Evolutionary conservation across 2,113 vertebrate genomes (phyloP).

Genomic region (Eira barbara): DNA sequence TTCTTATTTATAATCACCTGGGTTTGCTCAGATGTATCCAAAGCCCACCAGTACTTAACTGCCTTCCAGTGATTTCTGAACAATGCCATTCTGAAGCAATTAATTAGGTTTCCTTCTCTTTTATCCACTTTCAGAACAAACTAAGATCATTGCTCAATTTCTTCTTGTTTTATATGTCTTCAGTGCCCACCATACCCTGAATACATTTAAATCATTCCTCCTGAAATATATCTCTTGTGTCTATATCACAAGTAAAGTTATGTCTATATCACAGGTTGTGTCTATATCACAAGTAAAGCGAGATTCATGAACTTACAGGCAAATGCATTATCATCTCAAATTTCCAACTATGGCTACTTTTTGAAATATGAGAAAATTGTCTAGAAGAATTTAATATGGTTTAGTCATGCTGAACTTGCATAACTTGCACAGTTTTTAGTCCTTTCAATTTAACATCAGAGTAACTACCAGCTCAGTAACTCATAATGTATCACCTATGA

Average conservation of each 20-base stretch:
- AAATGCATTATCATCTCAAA: constrained; percentile 34
- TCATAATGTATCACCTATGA: neutral
- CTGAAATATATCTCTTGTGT: neutral
- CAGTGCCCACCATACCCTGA: neutral
- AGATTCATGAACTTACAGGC: constrained; percentile 39
- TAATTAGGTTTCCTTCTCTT: neutral
- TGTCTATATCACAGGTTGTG: too few relatives aligned
- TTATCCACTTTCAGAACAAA: constrained; percentile 8
- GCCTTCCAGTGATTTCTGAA: neutral
- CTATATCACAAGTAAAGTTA: neutral
- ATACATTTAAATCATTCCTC: constrained; percentile 34
- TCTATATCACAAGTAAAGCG: constrained; percentile 9
- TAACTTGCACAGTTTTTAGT: neutral
- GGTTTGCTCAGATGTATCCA: neutral
- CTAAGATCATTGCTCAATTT: constrained; percentile 11
- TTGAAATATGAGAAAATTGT: constrained; percentile 58
- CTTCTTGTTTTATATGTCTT: neutral
- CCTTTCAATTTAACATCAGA: constrained; percentile 39
- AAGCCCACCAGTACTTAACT: neutral
- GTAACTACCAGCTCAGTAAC: neutral
- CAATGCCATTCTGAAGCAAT: constrained; percentile 6
- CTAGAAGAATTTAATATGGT: constrained; percentile 29
- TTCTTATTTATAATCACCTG: neutral
- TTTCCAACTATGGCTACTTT: constrained; percentile 25
- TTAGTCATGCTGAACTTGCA: constrained; percentile 19